Evolutionary conservation across 2,113 vertebrate genomes (phyloP), one percentile per base, ranked within the genome.

Genomic region (Ptilorrhoa leucosticta): DNA sequence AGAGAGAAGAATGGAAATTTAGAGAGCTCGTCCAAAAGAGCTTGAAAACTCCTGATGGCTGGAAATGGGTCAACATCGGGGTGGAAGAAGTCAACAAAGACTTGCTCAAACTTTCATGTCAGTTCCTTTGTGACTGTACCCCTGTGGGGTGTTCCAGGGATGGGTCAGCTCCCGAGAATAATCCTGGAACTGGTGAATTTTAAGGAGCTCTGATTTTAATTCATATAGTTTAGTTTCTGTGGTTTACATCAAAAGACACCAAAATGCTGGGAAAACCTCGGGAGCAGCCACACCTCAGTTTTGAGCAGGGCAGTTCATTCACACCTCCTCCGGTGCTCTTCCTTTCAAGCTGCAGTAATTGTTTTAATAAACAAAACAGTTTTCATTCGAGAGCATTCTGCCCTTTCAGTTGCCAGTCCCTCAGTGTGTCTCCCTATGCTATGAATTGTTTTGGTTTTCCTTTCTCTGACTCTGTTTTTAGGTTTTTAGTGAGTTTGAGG

Each of bases 211-310:
- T 72, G 80, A 94, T 93, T 97, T 95, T 95, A 92, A 90, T 94
- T 94, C 90, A 83, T 89, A 26, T 79, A 85, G 56, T 96, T 96
- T 89, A 93, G 94, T 92, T 95, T 95, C 96, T 97, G 95, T 96
- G 96, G 96, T 97, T 97, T 93, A 96, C 96, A 96, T 97, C 96
- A 97, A 96, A 96, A 97, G 96, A 8, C 94, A 80, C 65, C 87
- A 93, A 91, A 95, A 94, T 86, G 95, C 90, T 96, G 95, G 95
- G 93, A 96, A 97, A 97, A 93, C 96, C 96, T 97, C 91, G 3
- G 94, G 83, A 95, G 94, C 81, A 89, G 94, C 94, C 95, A 96
- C 95, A 39, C 95, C 96, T 96, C 70, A 37, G 81, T 95, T 96
- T 63, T 69, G 92, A 94, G 86, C 42, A 94, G 88, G 83, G 83